Evolutionary conservation across 2,113 vertebrate species (phyloP).

Genomic region (Probosciger aterrimus): DNA sequence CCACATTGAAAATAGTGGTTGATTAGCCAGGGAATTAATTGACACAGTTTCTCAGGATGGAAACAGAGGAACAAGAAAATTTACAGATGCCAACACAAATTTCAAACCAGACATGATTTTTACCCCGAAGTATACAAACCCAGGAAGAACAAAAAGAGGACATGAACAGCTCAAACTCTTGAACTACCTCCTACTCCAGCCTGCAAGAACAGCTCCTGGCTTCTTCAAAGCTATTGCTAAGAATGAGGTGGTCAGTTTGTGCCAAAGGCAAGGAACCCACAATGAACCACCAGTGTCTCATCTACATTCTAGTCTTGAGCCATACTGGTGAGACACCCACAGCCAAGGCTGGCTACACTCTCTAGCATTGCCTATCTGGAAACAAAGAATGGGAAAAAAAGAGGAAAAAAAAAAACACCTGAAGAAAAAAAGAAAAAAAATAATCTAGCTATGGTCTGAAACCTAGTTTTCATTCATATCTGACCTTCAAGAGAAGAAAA

Average conservation of each 20-base stretch:
- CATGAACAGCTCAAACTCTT: neutral
- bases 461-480: neutral
- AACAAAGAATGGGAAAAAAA: neutral
- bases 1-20: neutral
- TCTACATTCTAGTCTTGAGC: neutral
- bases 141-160: neutral
- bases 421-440: neutral
- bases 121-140: rapidly evolving
- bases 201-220: neutral
- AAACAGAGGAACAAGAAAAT: neutral
- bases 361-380: neutral
- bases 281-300: neutral
- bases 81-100: neutral
- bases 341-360: neutral
- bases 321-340: neutral
- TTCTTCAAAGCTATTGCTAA: neutral
- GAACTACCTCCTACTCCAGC: neutral
- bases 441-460: neutral
- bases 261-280: neutral
- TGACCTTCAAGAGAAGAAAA: neutral
- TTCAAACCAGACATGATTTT: neutral
- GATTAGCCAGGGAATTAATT: neutral
- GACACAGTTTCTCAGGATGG: neutral
- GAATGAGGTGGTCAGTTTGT: neutral
- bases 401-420: neutral